Base-by-base conservation (phyloP, 2,888 invertebrate species). In the Melieria picta region DNA sequence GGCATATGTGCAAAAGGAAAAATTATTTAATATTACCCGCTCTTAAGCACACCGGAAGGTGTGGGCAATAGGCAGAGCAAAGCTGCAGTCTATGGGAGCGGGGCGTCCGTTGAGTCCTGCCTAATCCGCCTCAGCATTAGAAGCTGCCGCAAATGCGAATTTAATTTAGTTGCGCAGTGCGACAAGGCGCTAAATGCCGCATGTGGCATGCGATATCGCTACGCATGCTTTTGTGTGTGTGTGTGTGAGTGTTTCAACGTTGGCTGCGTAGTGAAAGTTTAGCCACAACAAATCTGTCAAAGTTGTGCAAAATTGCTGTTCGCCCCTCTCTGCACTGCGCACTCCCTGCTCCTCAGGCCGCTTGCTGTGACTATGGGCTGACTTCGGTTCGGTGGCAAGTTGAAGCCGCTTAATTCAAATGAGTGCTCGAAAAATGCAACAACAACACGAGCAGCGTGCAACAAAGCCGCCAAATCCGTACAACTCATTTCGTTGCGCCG, bases 91-190 rank as follows among this genome's bases (percentile, higher is more conserved):
- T 4, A 10, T 5, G 16, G 10, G 16, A 42, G 5, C 42, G 5
- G 9, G 13, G 5, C 10, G 30, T n/a, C n/a, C 7, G 42, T 65
- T 65, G 55, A 42, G 65, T 58, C 69, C 30, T 30, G 73, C 73
- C 69, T 77, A 77, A 76, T 78, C 76, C 75, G 72, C 45, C 74
- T 74, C 74, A 73, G 74, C 73, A 77, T 75, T 72, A 65, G 69
- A 76, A 65, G 71, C 47, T 74, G 67, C 69, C 77, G 72, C 70
- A 77, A 77, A 78, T 77, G 74, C 61, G 84, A 83, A 83, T 82
- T 84, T 83, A 83, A 84, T 83, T 83, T 83, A 82, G 82, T 82
- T 77, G 62, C 45, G 65, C 65, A 58, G 16, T 30, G 30, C 74
- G 69, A 9, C 76, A 77, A 74, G 64, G 63, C 57, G 50, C 63